Percentiles rank a stretch among this genome's conserved stretches.
Conservation (phyloP, 2,888 invertebrate species). For the Dexiosoma caninum region DNA sequence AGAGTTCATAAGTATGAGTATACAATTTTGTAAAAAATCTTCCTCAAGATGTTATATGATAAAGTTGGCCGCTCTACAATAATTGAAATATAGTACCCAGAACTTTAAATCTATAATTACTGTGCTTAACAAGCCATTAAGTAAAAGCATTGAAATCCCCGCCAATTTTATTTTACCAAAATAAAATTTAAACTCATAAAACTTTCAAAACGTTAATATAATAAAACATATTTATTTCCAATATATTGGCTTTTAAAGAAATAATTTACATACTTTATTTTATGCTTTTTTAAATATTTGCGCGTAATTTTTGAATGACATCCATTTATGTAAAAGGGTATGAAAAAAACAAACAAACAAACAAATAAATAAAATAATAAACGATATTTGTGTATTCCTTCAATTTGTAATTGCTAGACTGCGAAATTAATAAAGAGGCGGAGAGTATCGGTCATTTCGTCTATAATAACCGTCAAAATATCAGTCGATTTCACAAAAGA, state of each 20-base stretch:
- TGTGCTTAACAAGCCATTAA: too few relatives aligned
- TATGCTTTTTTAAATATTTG: slow-evolving; percentile 50
- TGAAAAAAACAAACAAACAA: slow-evolving; percentile 15
- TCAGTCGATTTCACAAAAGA: slow-evolving; percentile 58
- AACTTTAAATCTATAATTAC: too few relatives aligned
- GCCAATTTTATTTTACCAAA: not conserved
- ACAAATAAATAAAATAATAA: not conserved
- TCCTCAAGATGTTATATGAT: too few relatives aligned
- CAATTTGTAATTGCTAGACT: slow-evolving; percentile 8
- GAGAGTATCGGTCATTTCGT: slow-evolving; percentile 2
- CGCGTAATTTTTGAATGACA: slow-evolving; percentile 52
- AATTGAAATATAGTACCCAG: too few relatives aligned
- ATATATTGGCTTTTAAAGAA: not conserved
- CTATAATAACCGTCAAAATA: slow-evolving; percentile 45
- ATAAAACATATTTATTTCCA: slow-evolving; percentile 2
- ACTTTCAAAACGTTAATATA: not conserved
- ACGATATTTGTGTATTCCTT: slow-evolving; percentile 5
- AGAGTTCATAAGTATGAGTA: too few relatives aligned
- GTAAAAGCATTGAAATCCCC: too few relatives aligned
- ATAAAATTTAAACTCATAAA: not conserved
- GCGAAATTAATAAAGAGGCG: slow-evolving; percentile 13
- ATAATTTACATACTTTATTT: slow-evolving; percentile 8
- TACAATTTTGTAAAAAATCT: too few relatives aligned
- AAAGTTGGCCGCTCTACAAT: too few relatives aligned
- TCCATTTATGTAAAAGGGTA: slow-evolving; percentile 20